Evolutionary conservation across 2,888 invertebrate genomes (phyloP).

Genomic region (Torymus aiolomorphi): DNA sequence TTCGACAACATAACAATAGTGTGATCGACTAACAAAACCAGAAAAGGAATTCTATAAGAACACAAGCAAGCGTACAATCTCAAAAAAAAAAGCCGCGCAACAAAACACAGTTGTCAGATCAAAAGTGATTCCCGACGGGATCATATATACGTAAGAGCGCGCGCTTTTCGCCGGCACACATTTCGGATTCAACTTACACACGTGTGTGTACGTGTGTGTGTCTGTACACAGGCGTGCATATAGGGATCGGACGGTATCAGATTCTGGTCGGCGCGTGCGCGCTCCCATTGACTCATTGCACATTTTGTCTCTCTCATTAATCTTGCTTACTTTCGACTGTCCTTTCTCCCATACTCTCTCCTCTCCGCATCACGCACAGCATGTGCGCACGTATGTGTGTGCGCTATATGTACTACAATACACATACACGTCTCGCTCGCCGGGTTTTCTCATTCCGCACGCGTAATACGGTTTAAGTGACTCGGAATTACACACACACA

Average conservation of each 20-base stretch:
- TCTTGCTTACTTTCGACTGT: slow-evolving; percentile 29
- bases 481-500: slow-evolving; percentile 40
- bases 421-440: not conserved
- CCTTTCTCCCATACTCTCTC: not conserved
- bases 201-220: no score
- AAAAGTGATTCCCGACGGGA: not conserved
- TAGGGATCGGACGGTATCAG: not conserved
- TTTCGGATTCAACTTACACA: slow-evolving; percentile 12
- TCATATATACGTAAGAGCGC: not conserved
- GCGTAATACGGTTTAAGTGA: slow-evolving; percentile 44
- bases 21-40: no score
- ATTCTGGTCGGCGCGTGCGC: not conserved
- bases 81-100: no score
- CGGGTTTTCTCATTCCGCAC: slow-evolving; percentile 14
- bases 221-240: not conserved
- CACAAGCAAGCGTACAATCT: no score
- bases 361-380: not conserved
- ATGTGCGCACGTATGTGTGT: no score
- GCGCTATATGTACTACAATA: no score
- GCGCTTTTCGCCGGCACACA: not conserved
- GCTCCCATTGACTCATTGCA: slow-evolving; percentile 29
- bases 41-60: no score
- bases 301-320: slow-evolving; percentile 24
- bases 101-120: not conserved
- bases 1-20: no score